These are phyloP conservation scores for Karalla daura DNA, from an alignment of 2,797 vertebrate genomes.

Conservation along the genomic window DNA sequence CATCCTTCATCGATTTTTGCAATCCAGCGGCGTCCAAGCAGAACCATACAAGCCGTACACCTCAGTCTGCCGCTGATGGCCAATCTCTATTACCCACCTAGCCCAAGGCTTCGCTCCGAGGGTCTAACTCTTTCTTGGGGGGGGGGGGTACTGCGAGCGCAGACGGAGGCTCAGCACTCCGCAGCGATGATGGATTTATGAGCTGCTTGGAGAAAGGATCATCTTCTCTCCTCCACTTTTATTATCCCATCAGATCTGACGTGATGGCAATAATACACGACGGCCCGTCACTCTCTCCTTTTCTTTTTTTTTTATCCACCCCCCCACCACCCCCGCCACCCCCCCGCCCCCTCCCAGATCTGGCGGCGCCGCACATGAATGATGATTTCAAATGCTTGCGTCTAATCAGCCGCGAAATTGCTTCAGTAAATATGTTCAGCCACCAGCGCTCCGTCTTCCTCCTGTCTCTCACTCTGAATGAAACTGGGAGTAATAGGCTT, in stretches of 20 bases:
- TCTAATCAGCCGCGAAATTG: conserved; percentile 78
- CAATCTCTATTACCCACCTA: conserved; percentile 74
- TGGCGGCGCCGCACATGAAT: conserved; percentile 54
- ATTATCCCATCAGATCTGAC: conserved; percentile 78
- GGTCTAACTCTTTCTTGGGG: conserved; percentile 54
- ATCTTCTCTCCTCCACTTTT: conserved; percentile 68
- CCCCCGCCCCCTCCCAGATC: too few species aligned
- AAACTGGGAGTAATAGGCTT: conserved; percentile 75
- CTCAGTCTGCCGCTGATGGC: conserved; percentile 69
- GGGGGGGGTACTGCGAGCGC: too few species aligned
- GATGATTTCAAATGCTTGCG: conserved; percentile 61
- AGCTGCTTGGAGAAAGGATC: conserved; percentile 67
- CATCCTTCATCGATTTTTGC: conserved; percentile 80
- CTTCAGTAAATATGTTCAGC: conserved; percentile 75
- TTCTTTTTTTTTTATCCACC: too few species aligned
- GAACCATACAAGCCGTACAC: conserved; percentile 71
- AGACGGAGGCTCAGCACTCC: conserved; percentile 33
- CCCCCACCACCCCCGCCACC: too few species aligned
- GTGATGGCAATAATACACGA: conserved; percentile 68
- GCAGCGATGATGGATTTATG: conserved; percentile 73
- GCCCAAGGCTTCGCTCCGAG: conserved; percentile 61
- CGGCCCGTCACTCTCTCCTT: conserved; percentile 63
- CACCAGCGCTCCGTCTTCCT: conserved; percentile 48
- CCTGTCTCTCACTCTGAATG: conserved; percentile 63
- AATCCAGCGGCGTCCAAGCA: conserved; percentile 72